phyloP scores from a whole-genome alignment of 2,797 vertebrate species.

The Sebastes iracundus region DNA sequence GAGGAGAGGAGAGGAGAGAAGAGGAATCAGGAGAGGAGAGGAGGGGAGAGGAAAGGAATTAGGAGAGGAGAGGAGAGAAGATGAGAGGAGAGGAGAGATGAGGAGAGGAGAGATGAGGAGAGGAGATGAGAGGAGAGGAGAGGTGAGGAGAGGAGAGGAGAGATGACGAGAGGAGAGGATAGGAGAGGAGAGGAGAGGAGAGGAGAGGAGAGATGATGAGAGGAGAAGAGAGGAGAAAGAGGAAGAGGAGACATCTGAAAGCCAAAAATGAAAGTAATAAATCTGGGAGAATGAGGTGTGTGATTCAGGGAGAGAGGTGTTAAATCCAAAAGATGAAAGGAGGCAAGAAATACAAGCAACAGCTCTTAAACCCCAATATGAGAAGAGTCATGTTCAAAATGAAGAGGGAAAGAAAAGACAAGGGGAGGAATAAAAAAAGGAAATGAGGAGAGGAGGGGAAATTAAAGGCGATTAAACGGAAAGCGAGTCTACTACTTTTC shows the following conservation, averaged over 20 bases:
- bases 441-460: not conserved
- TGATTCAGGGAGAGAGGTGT: not conserved
- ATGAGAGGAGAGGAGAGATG: no score
- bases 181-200: no score
- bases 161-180: no score
- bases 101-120: no score
- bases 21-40: no score
- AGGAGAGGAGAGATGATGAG: no score
- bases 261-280: not conserved
- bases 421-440: not conserved
- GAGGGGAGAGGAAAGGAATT: no score
- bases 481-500: not conserved
- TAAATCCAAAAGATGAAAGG: conserved; percentile 3
- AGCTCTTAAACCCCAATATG: not conserved
- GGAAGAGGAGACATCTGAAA: not conserved
- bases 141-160: no score
- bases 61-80: no score
- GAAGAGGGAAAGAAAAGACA: not conserved
- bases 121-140: no score
- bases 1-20: no score
- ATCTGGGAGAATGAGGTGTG: not conserved
- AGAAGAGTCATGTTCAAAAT: not conserved
- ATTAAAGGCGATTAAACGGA: not conserved
- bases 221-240: no score
- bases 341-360: not conserved